Percentiles rank a stretch among this genome's conserved stretches.
These are phyloP conservation scores for Cherax quadricarinatus DNA, from an alignment of 1,140 invertebrate species.

Conservation along the genomic window DNA sequence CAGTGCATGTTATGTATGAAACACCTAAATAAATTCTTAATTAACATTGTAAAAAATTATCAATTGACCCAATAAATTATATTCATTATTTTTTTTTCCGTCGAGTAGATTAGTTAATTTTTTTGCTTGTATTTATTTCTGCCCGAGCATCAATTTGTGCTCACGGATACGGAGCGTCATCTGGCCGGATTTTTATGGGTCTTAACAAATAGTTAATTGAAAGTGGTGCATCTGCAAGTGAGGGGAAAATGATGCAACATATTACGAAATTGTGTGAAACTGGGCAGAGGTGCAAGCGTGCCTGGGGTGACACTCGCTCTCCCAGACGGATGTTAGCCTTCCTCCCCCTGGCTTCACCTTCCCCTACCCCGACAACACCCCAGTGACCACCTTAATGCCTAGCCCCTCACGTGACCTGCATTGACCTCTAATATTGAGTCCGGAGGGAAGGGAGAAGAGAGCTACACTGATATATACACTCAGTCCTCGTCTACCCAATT, in stretches of 20 bases:
- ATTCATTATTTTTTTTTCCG: no score
- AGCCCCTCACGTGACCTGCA: background rate
- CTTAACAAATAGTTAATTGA: no score
- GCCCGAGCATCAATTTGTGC: no score
- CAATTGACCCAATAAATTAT: no score
- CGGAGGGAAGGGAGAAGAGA: background rate
- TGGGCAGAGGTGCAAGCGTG: background rate
- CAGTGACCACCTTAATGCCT: background rate
- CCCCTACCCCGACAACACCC: no score
- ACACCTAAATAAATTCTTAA: no score
- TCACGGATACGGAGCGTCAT: no score
- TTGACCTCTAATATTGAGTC: background rate
- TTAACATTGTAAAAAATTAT: no score
- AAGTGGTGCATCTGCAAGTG: background rate
- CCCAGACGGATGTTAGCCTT: background rate
- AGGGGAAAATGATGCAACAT: background rate
- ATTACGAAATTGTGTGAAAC: background rate
- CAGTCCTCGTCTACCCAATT: background rate
- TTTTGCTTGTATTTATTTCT: no score
- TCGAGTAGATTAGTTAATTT: no score
- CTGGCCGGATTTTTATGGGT: no score
- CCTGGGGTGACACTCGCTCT: background rate
- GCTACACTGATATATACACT: background rate
- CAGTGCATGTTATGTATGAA: no score
- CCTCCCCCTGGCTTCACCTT: background rate